Base-by-base conservation (phyloP, 2,888 invertebrate species). In the Polydesmus complanatus region DNA sequence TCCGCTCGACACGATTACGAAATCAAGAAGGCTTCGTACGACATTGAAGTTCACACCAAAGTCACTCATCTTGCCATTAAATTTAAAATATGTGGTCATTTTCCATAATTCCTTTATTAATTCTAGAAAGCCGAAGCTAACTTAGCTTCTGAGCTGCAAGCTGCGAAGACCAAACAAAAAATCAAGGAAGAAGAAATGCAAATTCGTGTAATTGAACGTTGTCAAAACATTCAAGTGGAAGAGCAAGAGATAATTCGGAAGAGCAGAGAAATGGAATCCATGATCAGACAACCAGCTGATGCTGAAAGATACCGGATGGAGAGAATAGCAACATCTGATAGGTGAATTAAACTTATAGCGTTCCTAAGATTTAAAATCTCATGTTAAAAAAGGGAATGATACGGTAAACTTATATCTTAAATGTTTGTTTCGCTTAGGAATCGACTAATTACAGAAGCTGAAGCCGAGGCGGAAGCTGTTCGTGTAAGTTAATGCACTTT, bases 181-280 rank as follows among this genome's bases (percentile, higher is more conserved):
- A 92, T 93, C 69, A 93, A 92, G 76, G 94, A 95, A 70, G 96
- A 97, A 73, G 87, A 94, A 72, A 96, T 96, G 95, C 93, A 96
- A 69, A 92, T 96, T 62, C 83, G 85, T 65, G 88, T 93, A 1
- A 86, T 94, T 26, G 93, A 94, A 74, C 82, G 93, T 61, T 83
- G 86, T 0, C 94, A 95, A 73, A 90, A 93, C 77, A 95, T 96
- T 69, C 84, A 85, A 57, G 90, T 97, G 0, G 94, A 95, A 73
- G 93, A 95, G 68, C 95, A 96, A 78, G 96, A 97, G 78, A 94
- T 94, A 68, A 82, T 86, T 68, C 83, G 96, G 64, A 83, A 87
- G 27, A 91, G 94, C 75, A 84, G 85, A 64, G 96, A 96, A 73
- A 77, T 97, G 25, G 95, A 96, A 71, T 91, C 96, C 0, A 93